Conservation (phyloP, 1,140 invertebrate species). For the Penaeus chinensis region DNA sequence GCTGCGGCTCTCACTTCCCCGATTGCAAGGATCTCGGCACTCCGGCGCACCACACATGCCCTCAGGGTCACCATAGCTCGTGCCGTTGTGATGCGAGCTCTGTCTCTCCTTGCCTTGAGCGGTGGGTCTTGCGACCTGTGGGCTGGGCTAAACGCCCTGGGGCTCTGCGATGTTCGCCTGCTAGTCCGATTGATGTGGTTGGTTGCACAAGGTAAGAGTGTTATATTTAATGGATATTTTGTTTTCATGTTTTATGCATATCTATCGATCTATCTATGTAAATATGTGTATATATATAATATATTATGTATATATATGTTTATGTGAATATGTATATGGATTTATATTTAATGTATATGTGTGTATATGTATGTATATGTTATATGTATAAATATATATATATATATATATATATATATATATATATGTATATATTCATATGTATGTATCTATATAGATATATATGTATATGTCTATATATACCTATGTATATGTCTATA, state of each 20-base stretch:
- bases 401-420: too few relatives aligned
- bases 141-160: constrained; percentile 73
- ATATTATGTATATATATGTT: too few relatives aligned
- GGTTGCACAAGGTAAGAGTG: constrained; percentile 70
- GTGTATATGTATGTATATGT: too few relatives aligned
- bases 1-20: constrained; percentile 65
- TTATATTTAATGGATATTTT: background rate
- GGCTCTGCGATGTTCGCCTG: constrained; percentile 74
- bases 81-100: constrained; percentile 72
- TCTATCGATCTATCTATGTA: background rate
- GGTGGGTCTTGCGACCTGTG: constrained; percentile 71
- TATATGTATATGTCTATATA: too few relatives aligned
- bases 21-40: constrained; percentile 63
- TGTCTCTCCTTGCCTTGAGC: constrained; percentile 73
- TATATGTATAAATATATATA: too few relatives aligned
- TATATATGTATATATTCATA: too few relatives aligned
- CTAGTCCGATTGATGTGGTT: constrained; percentile 76
- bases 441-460: too few relatives aligned
- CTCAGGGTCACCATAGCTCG: constrained; percentile 73
- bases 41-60: constrained; percentile 71
- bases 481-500: too few relatives aligned
- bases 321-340: too few relatives aligned
- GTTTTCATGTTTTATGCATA: constrained; percentile 45
- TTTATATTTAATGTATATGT: too few relatives aligned
- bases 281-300: too few relatives aligned